phyloP scores from a whole-genome alignment of 2,113 vertebrate genomes.

The Pterocles burchelli region DNA sequence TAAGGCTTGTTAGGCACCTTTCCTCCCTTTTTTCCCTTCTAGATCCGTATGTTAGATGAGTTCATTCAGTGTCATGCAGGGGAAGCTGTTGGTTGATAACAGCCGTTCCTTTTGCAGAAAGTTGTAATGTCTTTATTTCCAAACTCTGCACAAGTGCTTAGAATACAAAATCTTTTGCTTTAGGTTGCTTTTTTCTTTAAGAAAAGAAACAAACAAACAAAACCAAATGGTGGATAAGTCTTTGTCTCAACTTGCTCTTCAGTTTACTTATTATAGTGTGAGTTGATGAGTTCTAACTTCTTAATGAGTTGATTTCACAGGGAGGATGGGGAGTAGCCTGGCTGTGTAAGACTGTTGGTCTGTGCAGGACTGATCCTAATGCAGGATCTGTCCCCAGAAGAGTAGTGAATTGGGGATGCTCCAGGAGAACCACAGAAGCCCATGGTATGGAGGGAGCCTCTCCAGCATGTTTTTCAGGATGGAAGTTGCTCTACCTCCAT shows the following conservation, averaged over 20 bases:
- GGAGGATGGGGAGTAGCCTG: background rate
- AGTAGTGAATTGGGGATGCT: background rate
- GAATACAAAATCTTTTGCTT: background rate
- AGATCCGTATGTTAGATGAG: background rate
- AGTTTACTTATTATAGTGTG: background rate
- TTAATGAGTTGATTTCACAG: background rate
- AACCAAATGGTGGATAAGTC: background rate
- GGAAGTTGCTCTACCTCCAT: background rate
- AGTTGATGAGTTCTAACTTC: background rate
- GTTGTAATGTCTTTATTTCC: background rate
- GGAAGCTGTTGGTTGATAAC: fast-evolving
- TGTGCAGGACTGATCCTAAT: fast-evolving
- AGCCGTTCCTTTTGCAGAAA: background rate
- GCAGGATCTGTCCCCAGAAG: background rate
- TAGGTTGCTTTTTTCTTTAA: background rate
- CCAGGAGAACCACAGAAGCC: background rate
- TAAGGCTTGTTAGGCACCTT: background rate
- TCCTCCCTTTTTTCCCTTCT: background rate
- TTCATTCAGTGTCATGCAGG: background rate
- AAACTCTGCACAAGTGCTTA: background rate
- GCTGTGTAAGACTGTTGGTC: background rate
- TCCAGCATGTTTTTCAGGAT: background rate
- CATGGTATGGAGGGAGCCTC: background rate
- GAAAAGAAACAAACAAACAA: background rate
- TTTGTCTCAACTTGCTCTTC: background rate